phyloP scores from a whole-genome alignment of 2,113 vertebrate species.

The Pyxicephalus adspersus region DNA sequence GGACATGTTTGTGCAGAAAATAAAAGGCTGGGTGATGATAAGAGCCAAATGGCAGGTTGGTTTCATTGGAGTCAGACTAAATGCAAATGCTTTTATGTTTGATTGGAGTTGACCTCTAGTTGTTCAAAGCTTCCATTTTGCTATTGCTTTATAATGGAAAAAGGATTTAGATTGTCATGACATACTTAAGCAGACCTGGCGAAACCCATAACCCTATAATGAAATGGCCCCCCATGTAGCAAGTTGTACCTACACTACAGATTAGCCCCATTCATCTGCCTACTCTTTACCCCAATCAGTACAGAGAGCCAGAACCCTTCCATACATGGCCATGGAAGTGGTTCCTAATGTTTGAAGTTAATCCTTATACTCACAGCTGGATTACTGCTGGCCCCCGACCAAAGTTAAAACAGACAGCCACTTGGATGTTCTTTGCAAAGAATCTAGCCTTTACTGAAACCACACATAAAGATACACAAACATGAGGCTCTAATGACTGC shows the following conservation, averaged over 20 bases:
- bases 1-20: no score
- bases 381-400: constrained; percentile 35
- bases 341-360: constrained; percentile 49
- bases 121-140: neutral
- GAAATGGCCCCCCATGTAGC: constrained; percentile 36
- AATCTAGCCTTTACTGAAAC: constrained; percentile 17
- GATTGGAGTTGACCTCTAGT: no score
- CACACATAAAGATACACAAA: constrained; percentile 40
- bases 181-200: neutral
- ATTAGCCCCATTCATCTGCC: constrained; percentile 14
- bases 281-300: constrained; percentile 4
- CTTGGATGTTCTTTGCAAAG: constrained; percentile 19
- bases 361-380: constrained; percentile 43
- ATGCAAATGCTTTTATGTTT: no score
- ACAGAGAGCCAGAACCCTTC: constrained; percentile 19
- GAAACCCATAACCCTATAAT: constrained; percentile 1
- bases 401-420: constrained; percentile 35
- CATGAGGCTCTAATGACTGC: constrained; percentile 10
- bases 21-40: no score
- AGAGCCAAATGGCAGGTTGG: no score
- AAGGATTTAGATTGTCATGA: neutral
- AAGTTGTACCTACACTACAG: neutral
- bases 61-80: no score
- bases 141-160: neutral
- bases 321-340: constrained; percentile 45